These are phyloP conservation scores for Carassius carassius DNA, from an alignment of 2,113 vertebrate species.

Conservation along the genomic window DNA sequence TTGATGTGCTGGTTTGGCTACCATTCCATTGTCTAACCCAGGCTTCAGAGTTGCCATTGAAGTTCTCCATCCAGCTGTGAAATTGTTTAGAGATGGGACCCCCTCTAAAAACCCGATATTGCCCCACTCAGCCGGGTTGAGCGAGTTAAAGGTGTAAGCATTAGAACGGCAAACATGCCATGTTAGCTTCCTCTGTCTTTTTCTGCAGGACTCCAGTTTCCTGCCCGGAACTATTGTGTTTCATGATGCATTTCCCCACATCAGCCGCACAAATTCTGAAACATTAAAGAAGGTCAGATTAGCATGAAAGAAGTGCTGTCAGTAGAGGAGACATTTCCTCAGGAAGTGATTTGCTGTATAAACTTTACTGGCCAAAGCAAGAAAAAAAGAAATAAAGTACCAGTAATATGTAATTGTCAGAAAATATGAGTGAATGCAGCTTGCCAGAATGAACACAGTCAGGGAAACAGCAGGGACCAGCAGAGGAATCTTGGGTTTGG, in stretches of 20 bases:
- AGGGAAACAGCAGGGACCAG: neutral
- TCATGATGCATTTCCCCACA: slow-evolving; percentile 59
- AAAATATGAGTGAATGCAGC: neutral
- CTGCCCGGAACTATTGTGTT: slow-evolving; percentile 58
- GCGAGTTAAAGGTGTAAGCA: slow-evolving; percentile 50
- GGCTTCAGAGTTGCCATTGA: slow-evolving; percentile 73
- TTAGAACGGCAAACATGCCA: slow-evolving; percentile 51
- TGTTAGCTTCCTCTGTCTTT: slow-evolving; percentile 64
- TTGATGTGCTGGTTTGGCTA: slow-evolving; percentile 66
- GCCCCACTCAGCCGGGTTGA: slow-evolving; percentile 55
- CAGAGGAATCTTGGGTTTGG: slow-evolving; percentile 40
- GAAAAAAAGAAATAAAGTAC: neutral
- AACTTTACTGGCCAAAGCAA: slow-evolving; percentile 54
- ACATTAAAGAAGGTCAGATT: slow-evolving; percentile 71
- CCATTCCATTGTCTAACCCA: slow-evolving; percentile 66
- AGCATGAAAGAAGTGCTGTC: slow-evolving; percentile 74
- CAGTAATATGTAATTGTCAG: slow-evolving; percentile 30
- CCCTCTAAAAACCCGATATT: slow-evolving; percentile 69
- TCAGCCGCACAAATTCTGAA: slow-evolving; percentile 53
- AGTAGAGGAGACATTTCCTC: slow-evolving; percentile 69
- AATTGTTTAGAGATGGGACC: slow-evolving; percentile 66
- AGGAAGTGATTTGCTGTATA: slow-evolving; percentile 72
- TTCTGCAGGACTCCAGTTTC: slow-evolving; percentile 51
- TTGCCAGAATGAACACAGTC: neutral
- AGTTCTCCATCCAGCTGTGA: slow-evolving; percentile 77